Base-by-base conservation (phyloP, 2,888 invertebrate genomes). In the Scaptomyza polygonia region DNA sequence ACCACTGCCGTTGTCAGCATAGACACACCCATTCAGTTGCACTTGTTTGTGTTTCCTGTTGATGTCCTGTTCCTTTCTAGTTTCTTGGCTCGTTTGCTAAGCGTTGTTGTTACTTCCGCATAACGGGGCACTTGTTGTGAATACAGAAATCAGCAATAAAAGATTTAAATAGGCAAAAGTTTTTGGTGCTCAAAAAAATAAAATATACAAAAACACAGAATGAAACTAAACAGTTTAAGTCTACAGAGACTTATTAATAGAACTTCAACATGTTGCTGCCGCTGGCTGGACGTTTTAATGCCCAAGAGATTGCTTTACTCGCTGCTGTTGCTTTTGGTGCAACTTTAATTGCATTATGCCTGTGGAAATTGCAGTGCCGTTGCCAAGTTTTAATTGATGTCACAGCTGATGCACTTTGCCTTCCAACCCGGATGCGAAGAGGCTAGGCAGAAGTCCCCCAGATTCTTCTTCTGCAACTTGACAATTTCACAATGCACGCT, bases 281-380 rank as follows among this genome's bases (percentile, higher is more conserved):
- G 56, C 42, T 55, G 18, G 40, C 12, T n/a, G 51, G 56, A 59
- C 67, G 47, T 47, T 25, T 48, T 48, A 69, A 65, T 62, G 57
- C 29, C 48, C 51, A 12, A 51, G 62, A 57, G 64, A 67, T 65
- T 65, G 77, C 58, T 51, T 68, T 67, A 65, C 61, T 48, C 25
- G 48, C 16, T n/a, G 57, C n/a, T 18, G 9, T 61, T 72, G 48
- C 69, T 44, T 63, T 66, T 59, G 81, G 61, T 79, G 74, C 52
- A 77, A 69, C 71, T 72, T 81, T 84, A 84, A 82, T 85, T 77
- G 82, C 82, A 82, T 84, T 85, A 84, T 40, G 70, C 64, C 78
- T 67, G 51, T 71, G 74, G 67, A 67, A 77, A 82, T 73, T 74
- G 79, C 59, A 56, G 55, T 44, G 48, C 44, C 58, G 62, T 58